These are phyloP conservation scores for Leucophenga montana DNA, from an alignment of 2,888 invertebrate species.

Conservation along the genomic window DNA sequence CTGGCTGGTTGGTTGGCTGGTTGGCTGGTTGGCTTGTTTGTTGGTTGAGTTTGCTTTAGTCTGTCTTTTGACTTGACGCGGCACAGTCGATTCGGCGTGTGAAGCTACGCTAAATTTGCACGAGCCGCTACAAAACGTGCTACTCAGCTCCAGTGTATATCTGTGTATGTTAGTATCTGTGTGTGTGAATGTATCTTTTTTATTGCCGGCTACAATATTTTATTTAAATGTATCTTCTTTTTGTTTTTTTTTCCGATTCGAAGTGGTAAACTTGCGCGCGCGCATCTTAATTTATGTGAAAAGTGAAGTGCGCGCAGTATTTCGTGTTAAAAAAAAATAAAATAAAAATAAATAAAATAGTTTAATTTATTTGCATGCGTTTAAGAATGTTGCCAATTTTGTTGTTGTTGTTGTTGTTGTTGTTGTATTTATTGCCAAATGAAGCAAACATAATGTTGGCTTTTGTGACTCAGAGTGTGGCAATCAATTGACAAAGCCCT, in stretches of 20 bases:
- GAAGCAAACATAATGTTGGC: too few relatives aligned
- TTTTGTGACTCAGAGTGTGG: too few relatives aligned
- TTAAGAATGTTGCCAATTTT: not conserved
- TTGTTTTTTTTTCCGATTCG: constrained; percentile 22
- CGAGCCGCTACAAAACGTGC: constrained; percentile 54
- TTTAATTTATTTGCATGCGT: not conserved
- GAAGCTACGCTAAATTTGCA: constrained; percentile 51
- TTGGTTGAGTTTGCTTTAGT: constrained; percentile 60
- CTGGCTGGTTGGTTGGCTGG: constrained; percentile 8
- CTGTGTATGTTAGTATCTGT: not conserved
- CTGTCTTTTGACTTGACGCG: constrained; percentile 72
- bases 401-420: not conserved
- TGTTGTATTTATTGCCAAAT: too few relatives aligned
- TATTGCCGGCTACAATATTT: not conserved
- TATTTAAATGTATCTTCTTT: constrained; percentile 11
- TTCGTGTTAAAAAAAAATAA: not conserved
- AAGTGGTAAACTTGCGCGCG: constrained; percentile 24
- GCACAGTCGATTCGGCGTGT: constrained; percentile 52
- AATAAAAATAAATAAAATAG: not conserved
- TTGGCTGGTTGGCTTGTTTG: constrained; percentile 7
- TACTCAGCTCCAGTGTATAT: constrained; percentile 13
- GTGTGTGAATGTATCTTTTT: not conserved
- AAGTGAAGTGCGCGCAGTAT: constrained; percentile 11
- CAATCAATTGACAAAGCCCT: too few relatives aligned
- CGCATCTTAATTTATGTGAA: constrained; percentile 14